Conservation (phyloP, 2,797 vertebrate species). For the Myotis planiceps region DNA sequence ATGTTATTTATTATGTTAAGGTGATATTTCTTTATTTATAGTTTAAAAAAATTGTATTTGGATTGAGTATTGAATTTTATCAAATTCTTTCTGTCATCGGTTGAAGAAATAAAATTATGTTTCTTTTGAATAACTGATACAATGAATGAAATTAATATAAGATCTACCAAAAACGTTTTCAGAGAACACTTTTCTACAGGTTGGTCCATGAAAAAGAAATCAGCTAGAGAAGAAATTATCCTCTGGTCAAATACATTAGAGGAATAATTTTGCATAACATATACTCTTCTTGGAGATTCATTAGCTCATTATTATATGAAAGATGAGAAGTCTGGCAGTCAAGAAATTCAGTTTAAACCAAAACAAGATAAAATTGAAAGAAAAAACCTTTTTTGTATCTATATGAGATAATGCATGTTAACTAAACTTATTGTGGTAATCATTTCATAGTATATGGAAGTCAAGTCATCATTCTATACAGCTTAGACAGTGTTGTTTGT, state of each 20-base stretch:
- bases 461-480: neutral
- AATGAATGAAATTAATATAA: neutral
- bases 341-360: neutral
- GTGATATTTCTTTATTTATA: neutral
- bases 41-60: conserved; percentile 17
- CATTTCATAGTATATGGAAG: neutral
- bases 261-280: neutral
- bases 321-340: conserved; percentile 12
- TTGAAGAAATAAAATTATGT: neutral
- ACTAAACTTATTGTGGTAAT: neutral
- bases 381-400: neutral
- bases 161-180: neutral
- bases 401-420: neutral
- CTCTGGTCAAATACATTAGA: neutral
- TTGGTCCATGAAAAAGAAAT: neutral
- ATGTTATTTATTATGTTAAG: neutral
- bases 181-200: neutral
- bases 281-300: neutral
- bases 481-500: neutral
- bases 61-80: neutral
- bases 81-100: neutral
- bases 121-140: neutral
- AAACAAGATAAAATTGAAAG: neutral
- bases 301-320: neutral
- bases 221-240: neutral